phyloP scores from a whole-genome alignment of 2,888 invertebrate species.

The Malthinus seriepunctatus region DNA sequence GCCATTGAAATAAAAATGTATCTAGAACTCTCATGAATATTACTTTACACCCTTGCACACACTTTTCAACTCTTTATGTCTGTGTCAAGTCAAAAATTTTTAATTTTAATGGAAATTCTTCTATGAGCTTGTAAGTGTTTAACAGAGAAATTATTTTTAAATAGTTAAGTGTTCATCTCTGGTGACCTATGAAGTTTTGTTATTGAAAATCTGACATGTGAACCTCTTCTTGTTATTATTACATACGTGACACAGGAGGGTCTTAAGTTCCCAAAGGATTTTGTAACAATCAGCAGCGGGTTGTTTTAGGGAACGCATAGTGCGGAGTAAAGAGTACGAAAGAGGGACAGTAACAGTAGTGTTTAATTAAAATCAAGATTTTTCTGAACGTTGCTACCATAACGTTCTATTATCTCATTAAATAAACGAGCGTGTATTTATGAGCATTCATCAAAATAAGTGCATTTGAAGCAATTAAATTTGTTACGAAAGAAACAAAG shows the following conservation, averaged over 20 bases:
- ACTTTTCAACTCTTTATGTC: too few species aligned
- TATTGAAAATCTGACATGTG: conserved; percentile 34
- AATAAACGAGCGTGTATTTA: conserved; percentile 11
- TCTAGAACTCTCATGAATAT: too few species aligned
- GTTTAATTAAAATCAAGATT: conserved; percentile 31
- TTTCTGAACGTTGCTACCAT: conserved; percentile 27
- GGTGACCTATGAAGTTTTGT: conserved; percentile 13
- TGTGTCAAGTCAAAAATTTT: too few species aligned
- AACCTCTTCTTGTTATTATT: conserved; percentile 32
- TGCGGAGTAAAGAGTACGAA: conserved; percentile 18
- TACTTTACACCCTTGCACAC: too few species aligned
- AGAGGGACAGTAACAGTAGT: conserved; percentile 14
- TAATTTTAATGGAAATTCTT: too few species aligned
- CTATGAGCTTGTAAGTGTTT: background rate
- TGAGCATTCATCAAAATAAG: background rate
- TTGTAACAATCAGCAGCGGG: conserved; percentile 34
- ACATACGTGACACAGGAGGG: conserved; percentile 33
- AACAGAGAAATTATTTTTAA: background rate
- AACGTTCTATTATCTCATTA: conserved; percentile 28
- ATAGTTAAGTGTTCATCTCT: conserved; percentile 6
- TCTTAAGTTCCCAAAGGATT: conserved; percentile 28
- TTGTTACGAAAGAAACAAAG: background rate
- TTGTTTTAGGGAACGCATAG: conserved; percentile 22
- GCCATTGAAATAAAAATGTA: too few species aligned
- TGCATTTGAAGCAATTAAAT: conserved; percentile 6